These are phyloP conservation scores for Oreochromis mossambicus DNA, from an alignment of 2,797 vertebrate species.

Conservation along the genomic window DNA sequence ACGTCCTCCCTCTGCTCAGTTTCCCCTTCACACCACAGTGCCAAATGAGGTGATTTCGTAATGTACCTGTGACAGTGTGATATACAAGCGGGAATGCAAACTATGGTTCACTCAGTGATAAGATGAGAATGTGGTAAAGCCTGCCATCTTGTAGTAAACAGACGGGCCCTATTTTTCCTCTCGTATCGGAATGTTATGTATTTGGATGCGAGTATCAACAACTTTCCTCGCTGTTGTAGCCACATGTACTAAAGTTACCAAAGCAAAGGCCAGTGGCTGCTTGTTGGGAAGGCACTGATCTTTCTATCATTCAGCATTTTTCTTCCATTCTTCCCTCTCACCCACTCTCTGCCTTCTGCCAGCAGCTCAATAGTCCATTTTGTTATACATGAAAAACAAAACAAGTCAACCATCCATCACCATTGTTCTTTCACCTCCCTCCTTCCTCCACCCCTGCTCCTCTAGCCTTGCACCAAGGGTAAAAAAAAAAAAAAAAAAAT, in stretches of 20 bases:
- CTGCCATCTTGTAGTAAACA: conserved; percentile 46
- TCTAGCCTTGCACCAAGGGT: neutral
- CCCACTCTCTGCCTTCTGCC: neutral
- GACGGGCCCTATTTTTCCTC: neutral
- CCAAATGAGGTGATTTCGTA: conserved; percentile 21
- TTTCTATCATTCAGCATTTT: neutral
- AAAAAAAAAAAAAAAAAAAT: neutral
- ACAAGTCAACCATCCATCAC: conserved; percentile 35
- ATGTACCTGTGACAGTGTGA: conserved; percentile 1
- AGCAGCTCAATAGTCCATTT: conserved; percentile 32
- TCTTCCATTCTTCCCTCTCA: neutral
- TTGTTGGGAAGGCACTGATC: conserved; percentile 44
- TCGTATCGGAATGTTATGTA: neutral
- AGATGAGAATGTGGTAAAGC: conserved; percentile 45
- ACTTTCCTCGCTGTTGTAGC: neutral
- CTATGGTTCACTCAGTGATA: conserved; percentile 1
- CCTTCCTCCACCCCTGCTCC: neutral
- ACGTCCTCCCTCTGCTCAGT: neutral
- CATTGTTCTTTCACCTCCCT: conserved; percentile 15
- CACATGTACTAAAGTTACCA: neutral
- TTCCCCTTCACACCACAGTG: neutral
- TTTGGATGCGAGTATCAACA: neutral
- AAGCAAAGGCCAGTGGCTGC: neutral
- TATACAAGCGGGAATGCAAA: conserved; percentile 29
- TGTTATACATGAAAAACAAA: conserved; percentile 40